Conservation (phyloP, 1,140 invertebrate genomes). For the Drosophila paulistorum region DNA sequence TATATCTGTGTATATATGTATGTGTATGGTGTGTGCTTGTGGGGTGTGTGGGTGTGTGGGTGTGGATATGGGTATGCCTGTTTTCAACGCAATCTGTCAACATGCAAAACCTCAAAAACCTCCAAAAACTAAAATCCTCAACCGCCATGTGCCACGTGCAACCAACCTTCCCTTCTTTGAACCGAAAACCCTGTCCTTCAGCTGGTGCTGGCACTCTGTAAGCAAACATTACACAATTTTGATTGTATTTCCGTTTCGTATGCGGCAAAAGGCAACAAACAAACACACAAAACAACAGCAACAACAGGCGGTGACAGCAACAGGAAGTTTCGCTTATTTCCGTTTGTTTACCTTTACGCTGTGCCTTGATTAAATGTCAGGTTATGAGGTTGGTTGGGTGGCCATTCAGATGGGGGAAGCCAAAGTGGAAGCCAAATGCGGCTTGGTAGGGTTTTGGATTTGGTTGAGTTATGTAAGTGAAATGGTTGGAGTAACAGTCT, state of each 20-base stretch:
- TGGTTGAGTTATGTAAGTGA: conserved; percentile 6
- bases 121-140: conserved; percentile 43
- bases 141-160: conserved; percentile 44
- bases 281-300: conserved; percentile 43
- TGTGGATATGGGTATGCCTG: background rate
- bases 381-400: conserved; percentile 34
- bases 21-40: background rate
- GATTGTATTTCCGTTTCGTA: conserved; percentile 79
- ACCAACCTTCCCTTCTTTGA: background rate
- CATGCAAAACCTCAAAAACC: conserved; percentile 47
- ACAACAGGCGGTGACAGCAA: conserved; percentile 60
- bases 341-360: conserved; percentile 79
- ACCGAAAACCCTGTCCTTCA: conserved; percentile 8
- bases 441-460: background rate
- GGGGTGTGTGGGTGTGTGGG: background rate
- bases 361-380: conserved; percentile 78
- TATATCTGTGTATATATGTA: background rate
- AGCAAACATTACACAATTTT: conserved; percentile 79
- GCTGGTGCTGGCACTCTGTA: conserved; percentile 39
- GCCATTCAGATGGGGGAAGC: background rate
- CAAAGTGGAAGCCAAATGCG: conserved; percentile 13
- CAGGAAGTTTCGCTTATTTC: conserved; percentile 80
- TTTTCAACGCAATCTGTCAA: conserved; percentile 49
- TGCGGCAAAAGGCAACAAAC: conserved; percentile 59
- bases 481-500: background rate